Conservation (phyloP, 2,113 vertebrate genomes). For the Calidris pugnax region DNA sequence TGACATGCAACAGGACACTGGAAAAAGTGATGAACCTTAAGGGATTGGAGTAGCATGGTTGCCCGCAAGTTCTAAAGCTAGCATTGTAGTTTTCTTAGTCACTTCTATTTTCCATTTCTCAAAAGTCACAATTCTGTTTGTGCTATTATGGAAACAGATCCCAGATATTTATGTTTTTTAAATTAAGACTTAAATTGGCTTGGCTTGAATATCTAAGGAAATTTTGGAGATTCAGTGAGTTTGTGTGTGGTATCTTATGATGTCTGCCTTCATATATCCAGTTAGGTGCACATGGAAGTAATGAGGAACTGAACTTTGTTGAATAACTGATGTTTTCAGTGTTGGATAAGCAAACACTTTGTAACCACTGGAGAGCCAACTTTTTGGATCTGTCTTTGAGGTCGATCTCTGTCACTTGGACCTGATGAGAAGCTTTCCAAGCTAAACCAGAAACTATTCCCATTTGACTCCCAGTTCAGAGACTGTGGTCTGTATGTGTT, state of each 20-base stretch:
- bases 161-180: not conserved
- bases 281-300: not conserved
- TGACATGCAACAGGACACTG: not conserved
- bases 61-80: not conserved
- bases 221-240: not conserved
- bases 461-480: not conserved
- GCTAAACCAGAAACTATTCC: not conserved
- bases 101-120: not conserved
- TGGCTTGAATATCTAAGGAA: not conserved
- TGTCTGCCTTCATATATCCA: not conserved
- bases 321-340: not conserved
- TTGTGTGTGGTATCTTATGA: not conserved
- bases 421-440: not conserved
- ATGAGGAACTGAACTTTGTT: not conserved
- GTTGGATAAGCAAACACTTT: not conserved
- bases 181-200: not conserved
- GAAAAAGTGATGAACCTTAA: not conserved
- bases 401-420: not conserved
- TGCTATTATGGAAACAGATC: not conserved
- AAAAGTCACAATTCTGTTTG: not conserved
- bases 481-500: not conserved
- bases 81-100: not conserved
- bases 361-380: not conserved
- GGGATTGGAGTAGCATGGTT: not conserved
- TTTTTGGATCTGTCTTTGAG: not conserved